Evolutionary conservation across 2,797 vertebrate species (phyloP), one percentile per base, ranked within the genome.

Genomic region (Enteromius thamalakanensis): DNA sequence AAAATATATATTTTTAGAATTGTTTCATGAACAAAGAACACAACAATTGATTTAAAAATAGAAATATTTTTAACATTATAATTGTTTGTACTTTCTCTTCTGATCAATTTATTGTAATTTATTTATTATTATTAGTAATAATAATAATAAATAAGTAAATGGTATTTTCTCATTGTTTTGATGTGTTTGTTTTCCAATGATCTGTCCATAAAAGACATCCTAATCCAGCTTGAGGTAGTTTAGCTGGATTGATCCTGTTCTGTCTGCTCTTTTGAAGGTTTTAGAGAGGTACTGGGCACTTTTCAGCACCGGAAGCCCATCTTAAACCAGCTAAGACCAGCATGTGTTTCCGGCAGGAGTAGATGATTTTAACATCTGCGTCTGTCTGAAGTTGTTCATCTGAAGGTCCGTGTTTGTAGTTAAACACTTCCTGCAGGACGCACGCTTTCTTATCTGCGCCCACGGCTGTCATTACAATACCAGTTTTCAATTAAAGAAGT

Each of bases 401-500:
- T 17, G 19, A 71, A 34, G 23, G 23, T 53, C 45, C 68, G 21
- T 53, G 64, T 68, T 79, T 68, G 47, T 40, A 32, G 58, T 80
- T 58, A 5, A 12, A 70, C n/a, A 15, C 29, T 81, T 64, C 55
- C 55, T 17, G 32, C 45, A 53, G 62, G 77, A 79, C 21, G 11
- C 17, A 3, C n/a, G 5, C 7, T 15, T 51, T 74, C 80, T 81
- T 74, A 74, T 74, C 55, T 51, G 21, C 0, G 21, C 69, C 49
- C 11, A 5, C 21, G 21, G n/a, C 55, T 37, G 21, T 51, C 40
- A 17, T 47, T 74, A 37, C 29, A 62, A n/a, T 81, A 3, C 0
- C 3, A 37, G 58, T 37, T 64, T 81, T 74, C 69, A 81, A 81
- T 74, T 81, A 81, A 14, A 51, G 68, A 74, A 74, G 19, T 32